phyloP scores from a whole-genome alignment of 1,140 invertebrate genomes.

The Aphelinus certus region DNA sequence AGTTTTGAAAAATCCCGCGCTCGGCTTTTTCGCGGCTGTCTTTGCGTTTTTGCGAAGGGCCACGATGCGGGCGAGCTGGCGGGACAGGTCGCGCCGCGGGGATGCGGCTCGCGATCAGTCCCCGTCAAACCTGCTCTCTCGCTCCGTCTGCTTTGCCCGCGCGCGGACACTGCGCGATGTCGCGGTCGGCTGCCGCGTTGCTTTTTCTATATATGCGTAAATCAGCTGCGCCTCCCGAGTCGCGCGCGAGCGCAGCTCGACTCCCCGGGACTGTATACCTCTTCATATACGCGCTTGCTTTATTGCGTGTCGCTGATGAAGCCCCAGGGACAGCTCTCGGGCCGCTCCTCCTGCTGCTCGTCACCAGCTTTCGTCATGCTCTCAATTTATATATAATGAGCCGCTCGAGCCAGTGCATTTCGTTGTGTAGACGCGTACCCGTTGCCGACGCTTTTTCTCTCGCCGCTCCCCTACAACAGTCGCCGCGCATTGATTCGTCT shows the following conservation, averaged over 20 bases:
- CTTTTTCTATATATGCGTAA: no score
- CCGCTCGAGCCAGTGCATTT: background rate
- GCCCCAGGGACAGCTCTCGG: slow-evolving; percentile 1
- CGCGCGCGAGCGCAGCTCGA: no score
- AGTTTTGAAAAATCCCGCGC: slow-evolving; percentile 1
- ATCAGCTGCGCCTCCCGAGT: no score
- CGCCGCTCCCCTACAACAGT: no score
- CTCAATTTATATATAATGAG: slow-evolving; percentile 30
- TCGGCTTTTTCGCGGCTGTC: background rate
- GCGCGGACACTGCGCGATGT: no score
- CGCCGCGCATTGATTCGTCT: no score
- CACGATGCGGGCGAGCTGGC: no score
- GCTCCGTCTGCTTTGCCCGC: no score
- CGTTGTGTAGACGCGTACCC: background rate
- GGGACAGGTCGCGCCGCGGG: no score
- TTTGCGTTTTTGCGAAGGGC: background rate
- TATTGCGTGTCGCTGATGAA: slow-evolving; percentile 39
- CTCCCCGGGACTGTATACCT: no score
- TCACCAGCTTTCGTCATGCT: slow-evolving; percentile 30
- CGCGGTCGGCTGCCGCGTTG: slow-evolving; percentile 32
- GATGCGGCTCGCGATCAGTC: slow-evolving; percentile 42
- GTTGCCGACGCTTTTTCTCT: no score
- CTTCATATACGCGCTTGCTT: background rate
- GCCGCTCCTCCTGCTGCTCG: background rate
- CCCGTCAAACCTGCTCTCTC: slow-evolving; percentile 50